Percentiles rank a stretch among this genome's conserved stretches.
These are phyloP conservation scores for Paracyclopina nana DNA, from an alignment of 1,140 invertebrate genomes.

Conservation along the genomic window DNA sequence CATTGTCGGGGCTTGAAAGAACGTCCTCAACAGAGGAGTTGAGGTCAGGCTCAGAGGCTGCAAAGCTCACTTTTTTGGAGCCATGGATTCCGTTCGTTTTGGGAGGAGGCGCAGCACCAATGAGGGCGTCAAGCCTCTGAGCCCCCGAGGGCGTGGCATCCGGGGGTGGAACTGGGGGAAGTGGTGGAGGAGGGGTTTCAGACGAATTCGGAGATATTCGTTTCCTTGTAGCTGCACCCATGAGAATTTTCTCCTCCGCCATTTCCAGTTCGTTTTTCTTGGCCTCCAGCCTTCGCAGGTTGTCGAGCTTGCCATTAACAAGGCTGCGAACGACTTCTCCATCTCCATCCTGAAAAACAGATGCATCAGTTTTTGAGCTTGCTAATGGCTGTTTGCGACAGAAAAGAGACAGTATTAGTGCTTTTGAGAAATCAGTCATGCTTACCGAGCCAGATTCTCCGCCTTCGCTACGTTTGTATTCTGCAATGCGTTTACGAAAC, in stretches of 20 bases:
- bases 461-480: not conserved
- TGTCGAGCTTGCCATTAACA: not conserved
- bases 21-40: no score
- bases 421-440: not conserved
- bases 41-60: constrained; percentile 12
- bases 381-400: no score
- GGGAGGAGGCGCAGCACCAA: constrained; percentile 29
- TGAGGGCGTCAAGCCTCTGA: constrained; percentile 32
- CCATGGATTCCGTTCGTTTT: constrained; percentile 18
- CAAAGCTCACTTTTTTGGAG: constrained; percentile 2
- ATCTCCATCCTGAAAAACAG: not conserved
- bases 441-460: not conserved
- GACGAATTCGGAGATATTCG: constrained; percentile 19
- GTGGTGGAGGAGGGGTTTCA: constrained; percentile 21
- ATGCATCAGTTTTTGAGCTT: no score
- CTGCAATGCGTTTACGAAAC: not conserved
- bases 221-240: constrained; percentile 25
- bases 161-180: constrained; percentile 20
- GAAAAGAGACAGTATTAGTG: no score
- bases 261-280: constrained; percentile 24
- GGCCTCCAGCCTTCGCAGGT: not conserved
- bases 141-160: constrained; percentile 18
- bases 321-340: not conserved
- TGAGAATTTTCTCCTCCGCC: constrained; percentile 25
- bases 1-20: no score